Percentiles rank a stretch among this genome's conserved stretches.
These are phyloP conservation scores for Chondrilla cf. caribensis DNA, from an alignment of 37 sponge, comb jelly and placozoan genomes.

Conservation along the genomic window DNA sequence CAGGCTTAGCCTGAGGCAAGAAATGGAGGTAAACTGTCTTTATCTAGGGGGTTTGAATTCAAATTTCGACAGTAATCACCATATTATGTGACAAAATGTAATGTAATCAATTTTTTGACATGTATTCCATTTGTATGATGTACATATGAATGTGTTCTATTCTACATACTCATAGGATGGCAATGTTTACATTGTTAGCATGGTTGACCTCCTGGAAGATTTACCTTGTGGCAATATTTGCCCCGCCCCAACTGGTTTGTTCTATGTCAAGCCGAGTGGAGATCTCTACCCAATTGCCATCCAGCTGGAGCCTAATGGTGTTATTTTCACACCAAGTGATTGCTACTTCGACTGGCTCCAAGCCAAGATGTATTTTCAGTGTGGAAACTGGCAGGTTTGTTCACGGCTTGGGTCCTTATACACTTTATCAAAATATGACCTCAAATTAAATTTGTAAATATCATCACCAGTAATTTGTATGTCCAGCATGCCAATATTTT, in stretches of 20 bases:
- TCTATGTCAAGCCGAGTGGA: slow-evolving; percentile 39
- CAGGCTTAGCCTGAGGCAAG: slow-evolving; percentile 31
- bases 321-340: slow-evolving; percentile 71
- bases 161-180: slow-evolving; percentile 40
- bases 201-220: slow-evolving; percentile 40
- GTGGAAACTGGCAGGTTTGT: slow-evolving; percentile 53
- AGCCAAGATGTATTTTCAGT: slow-evolving; percentile 66
- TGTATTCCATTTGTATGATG: too few relatives aligned
- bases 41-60: too few relatives aligned
- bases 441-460: too few relatives aligned
- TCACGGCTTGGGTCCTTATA: too few relatives aligned
- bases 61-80: too few relatives aligned
- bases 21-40: slow-evolving; percentile 46
- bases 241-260: slow-evolving; percentile 57
- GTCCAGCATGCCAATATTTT: too few relatives aligned
- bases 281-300: slow-evolving; percentile 68
- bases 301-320: slow-evolving; percentile 55
- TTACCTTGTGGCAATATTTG: slow-evolving; percentile 30
- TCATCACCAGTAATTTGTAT: too few relatives aligned
- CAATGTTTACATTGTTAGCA: slow-evolving; percentile 64
- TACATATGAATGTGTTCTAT: too few relatives aligned
- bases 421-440: too few relatives aligned
- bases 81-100: too few relatives aligned
- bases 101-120: too few relatives aligned
- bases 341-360: slow-evolving; percentile 57